Base-by-base conservation (phyloP, 2,888 invertebrate genomes). In the Lutraria lutraria region DNA sequence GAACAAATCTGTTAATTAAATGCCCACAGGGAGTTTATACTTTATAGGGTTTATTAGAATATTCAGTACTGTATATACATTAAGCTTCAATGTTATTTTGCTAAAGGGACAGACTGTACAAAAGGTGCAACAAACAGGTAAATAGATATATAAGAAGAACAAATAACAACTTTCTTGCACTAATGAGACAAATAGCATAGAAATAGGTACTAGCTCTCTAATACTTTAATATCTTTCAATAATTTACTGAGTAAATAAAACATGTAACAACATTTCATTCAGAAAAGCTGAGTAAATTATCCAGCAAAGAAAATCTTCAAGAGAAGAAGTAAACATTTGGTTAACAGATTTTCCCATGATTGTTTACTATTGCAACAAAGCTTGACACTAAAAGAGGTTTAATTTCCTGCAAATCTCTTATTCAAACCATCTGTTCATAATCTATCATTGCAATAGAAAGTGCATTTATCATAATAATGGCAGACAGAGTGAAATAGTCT, bases 301-400 rank as follows among this genome's bases (percentile, higher is more conserved):
- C 19, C 21, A n/a, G 60, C 60, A 60, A 43, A 43, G 43, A 43
- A 43, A 43, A 60, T 21, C 63, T 68, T n/a, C 6, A 25, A 25
- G 56, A 56, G 19, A 16, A 10, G 63, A 25, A 68, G 34, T 43
- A 83, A 54, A 72, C 84, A 84, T 84, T 76, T 84, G 84, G 84
- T 76, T 43, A 84, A 84, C 84, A 84, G 72, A 84, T 76, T 84
- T 68, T 25, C 25, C 13, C 52, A 13, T 19, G 31, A 34, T 31
- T 76, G 76, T 76, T 76, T 76, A 76, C 76, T 76, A 31, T 76
- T 76, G 29, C 76, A 76, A 76, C 76, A 76, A 76, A 34, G 19
- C 15, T 76, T 19, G 2, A 76, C 19, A 76, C 25, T 76, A 15
- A 76, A 76, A 76, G 76, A 76, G 76, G 34, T 76, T 76, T 76